Conservation (phyloP, 2,113 vertebrate species). For the Apistogramma diplotaenia region DNA sequence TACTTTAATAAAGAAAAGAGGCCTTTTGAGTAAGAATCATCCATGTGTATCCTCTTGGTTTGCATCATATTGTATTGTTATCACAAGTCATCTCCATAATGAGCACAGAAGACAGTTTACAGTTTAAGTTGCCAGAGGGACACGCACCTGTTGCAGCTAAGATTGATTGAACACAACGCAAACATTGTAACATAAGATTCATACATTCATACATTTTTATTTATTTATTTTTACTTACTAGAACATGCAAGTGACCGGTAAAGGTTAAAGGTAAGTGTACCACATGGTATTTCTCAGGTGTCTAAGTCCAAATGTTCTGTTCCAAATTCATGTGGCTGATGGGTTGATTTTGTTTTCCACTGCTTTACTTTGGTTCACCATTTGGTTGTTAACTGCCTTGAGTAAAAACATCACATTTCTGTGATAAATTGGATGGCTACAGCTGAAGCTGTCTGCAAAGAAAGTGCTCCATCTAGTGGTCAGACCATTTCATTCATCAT, state of each 20-base stretch:
- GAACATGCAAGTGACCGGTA: background rate
- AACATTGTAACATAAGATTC: background rate
- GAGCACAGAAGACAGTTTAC: background rate
- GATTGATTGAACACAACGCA: background rate
- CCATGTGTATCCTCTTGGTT: too few species aligned
- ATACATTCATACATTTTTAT: too few species aligned
- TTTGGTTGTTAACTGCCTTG: background rate
- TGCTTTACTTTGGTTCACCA: too few species aligned
- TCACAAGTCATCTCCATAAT: background rate
- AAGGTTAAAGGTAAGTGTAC: background rate
- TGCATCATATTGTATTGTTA: too few species aligned
- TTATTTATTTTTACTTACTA: too few species aligned
- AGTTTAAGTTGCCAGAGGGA: background rate
- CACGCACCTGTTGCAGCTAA: background rate
- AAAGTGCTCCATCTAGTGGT: conserved; percentile 60
- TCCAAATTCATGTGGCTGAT: background rate
- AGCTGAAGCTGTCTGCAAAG: background rate
- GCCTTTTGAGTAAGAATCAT: background rate
- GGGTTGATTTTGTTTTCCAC: too few species aligned
- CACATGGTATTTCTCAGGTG: background rate
- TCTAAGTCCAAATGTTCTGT: fast-evolving
- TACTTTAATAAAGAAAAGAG: background rate
- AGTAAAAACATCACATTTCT: background rate
- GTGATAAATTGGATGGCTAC: background rate
- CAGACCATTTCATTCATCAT: background rate